phyloP scores from a whole-genome alignment of 1,140 invertebrate species.

The Physella acuta region DNA sequence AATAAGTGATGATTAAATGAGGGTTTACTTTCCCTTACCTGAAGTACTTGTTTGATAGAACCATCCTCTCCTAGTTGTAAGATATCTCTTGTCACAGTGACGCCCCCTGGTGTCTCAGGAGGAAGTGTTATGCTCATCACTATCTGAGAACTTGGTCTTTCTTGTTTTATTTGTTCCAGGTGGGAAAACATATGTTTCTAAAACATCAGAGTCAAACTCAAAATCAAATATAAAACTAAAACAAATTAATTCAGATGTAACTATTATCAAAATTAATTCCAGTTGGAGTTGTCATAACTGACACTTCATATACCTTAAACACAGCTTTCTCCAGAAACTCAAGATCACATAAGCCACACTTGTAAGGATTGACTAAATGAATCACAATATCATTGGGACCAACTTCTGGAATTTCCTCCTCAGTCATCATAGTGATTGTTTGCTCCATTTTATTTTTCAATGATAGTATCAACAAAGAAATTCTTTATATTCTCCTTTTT shows the following conservation, averaged over 20 bases:
- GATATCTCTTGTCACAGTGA: slow-evolving; percentile 26
- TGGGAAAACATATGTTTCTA: slow-evolving; percentile 25
- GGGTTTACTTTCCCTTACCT: no score
- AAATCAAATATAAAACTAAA: not conserved
- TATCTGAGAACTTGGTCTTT: slow-evolving; percentile 24
- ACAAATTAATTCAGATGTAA: not conserved
- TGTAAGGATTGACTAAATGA: slow-evolving; percentile 23
- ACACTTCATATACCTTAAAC: slow-evolving; percentile 18
- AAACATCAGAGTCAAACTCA: not conserved
- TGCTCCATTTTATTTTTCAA: slow-evolving; percentile 15
- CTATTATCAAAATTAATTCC: no score
- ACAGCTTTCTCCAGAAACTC: slow-evolving; percentile 21
- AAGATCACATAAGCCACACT: slow-evolving; percentile 24
- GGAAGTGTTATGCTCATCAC: slow-evolving; percentile 18
- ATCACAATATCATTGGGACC: slow-evolving; percentile 26
- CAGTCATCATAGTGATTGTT: slow-evolving; percentile 21
- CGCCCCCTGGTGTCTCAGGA: slow-evolving; percentile 23
- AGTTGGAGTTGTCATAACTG: not conserved
- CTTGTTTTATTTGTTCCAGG: slow-evolving; percentile 25
- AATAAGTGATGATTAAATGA: no score
- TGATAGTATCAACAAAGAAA: not conserved
- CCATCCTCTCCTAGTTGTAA: slow-evolving; percentile 23
- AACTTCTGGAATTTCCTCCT: slow-evolving; percentile 23
- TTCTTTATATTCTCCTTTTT: not conserved
- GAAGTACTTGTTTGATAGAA: slow-evolving; percentile 25